These are phyloP conservation scores for Turritopsis dohrnii DNA, from an alignment of 30 jellyfish, hydroid and myxozoan species.

Conservation along the genomic window DNA sequence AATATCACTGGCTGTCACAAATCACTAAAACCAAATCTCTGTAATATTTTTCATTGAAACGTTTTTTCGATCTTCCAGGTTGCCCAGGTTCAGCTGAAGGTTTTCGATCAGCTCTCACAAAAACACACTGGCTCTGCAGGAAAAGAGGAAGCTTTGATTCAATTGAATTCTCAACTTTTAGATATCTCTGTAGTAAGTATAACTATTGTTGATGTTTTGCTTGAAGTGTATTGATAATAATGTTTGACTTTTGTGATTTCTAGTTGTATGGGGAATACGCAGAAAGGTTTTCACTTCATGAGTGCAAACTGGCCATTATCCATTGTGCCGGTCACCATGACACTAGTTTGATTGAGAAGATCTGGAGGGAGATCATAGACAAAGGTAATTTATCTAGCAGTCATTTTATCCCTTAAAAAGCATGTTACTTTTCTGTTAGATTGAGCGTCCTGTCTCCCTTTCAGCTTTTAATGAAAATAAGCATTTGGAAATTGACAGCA, in stretches of 20 bases:
- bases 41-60: background rate
- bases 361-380: slow-evolving; percentile 62
- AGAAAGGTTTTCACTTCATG: slow-evolving; percentile 59
- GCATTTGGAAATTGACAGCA: background rate
- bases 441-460: background rate
- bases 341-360: slow-evolving; percentile 43
- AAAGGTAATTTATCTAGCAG: slow-evolving; percentile 55
- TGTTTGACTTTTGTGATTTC: background rate
- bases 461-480: slow-evolving; percentile 32
- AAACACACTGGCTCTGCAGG: slow-evolving; percentile 22
- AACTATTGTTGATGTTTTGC: background rate
- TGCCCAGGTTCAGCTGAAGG: slow-evolving; percentile 26
- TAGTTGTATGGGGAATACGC: slow-evolving; percentile 84
- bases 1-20: too few species aligned
- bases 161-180: slow-evolving; percentile 51
- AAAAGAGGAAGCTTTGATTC: slow-evolving; percentile 46
- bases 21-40: too few species aligned
- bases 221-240: background rate
- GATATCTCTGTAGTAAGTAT: slow-evolving; percentile 68
- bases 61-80: slow-evolving; percentile 11
- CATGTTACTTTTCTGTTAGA: background rate
- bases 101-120: slow-evolving; percentile 27
- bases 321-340: slow-evolving; percentile 87
- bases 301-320: slow-evolving; percentile 63
- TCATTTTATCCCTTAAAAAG: too few species aligned